These are phyloP conservation scores for Heliocidaris tuberculata DNA, from an alignment of 35 echinoderm and acorn worm species.

Conservation along the genomic window DNA sequence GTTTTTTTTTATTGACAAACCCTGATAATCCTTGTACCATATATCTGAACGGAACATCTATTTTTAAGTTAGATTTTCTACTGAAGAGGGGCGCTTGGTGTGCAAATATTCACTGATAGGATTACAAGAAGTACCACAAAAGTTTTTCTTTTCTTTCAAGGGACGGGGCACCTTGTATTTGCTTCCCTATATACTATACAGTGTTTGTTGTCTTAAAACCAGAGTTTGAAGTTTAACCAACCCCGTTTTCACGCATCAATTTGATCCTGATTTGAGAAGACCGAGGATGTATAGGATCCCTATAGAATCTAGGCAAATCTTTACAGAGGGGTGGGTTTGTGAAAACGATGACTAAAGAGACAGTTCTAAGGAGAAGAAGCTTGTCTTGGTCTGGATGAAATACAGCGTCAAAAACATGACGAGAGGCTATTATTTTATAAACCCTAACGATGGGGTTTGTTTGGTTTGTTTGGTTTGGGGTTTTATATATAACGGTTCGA, in stretches of 20 bases:
- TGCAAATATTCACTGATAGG: not conserved
- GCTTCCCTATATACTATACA: not conserved
- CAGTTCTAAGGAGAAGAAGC: not conserved
- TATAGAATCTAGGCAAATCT: not conserved
- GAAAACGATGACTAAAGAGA: not conserved
- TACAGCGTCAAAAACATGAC: not conserved
- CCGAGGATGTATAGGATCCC: not conserved
- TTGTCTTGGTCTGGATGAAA: not conserved
- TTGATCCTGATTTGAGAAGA: not conserved
- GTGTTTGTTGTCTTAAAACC: not conserved
- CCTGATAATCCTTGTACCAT: not conserved
- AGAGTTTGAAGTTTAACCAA: not conserved
- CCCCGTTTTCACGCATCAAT: not conserved
- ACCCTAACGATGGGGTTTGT: not conserved
- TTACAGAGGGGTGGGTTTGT: not conserved
- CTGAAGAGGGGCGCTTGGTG: not conserved
- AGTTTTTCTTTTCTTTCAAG: not conserved
- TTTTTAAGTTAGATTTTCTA: not conserved
- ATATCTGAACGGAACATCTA: not conserved
- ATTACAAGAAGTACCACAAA: not conserved
- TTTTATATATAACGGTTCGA: conserved; percentile 8
- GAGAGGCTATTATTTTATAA: not conserved
- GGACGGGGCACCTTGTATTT: not conserved
- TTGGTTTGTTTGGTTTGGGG: conserved; percentile 5
- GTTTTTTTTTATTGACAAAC: not conserved